Conservation (phyloP, 2,888 invertebrate species). For the Drosophila tripunctata region DNA sequence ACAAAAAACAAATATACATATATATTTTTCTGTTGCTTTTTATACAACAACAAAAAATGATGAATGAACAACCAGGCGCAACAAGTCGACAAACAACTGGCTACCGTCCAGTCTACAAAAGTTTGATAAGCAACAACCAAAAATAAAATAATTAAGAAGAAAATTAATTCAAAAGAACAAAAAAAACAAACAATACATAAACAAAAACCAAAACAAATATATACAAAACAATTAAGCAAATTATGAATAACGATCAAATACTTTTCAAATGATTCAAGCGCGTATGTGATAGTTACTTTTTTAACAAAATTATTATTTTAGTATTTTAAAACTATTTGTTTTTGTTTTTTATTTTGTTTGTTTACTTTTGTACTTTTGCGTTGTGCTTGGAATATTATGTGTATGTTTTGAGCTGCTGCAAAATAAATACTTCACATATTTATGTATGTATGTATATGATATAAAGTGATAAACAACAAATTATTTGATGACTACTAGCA, state of each 20-base stretch:
- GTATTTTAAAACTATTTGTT: not conserved
- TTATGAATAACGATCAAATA: slow-evolving; percentile 35
- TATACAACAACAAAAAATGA: slow-evolving; percentile 59
- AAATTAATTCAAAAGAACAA: slow-evolving; percentile 15
- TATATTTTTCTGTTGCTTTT: slow-evolving; percentile 77
- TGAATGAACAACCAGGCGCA: slow-evolving; percentile 52
- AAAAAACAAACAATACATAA: not conserved
- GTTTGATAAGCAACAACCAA: slow-evolving; percentile 60
- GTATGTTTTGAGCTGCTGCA: slow-evolving; percentile 26
- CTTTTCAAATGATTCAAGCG: slow-evolving; percentile 51
- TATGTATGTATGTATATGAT: slow-evolving; percentile 60
- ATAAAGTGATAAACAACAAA: slow-evolving; percentile 52
- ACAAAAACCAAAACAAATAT: slow-evolving; percentile 19
- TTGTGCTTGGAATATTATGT: slow-evolving; percentile 29
- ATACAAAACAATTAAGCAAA: slow-evolving; percentile 33
- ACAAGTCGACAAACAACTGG: slow-evolving; percentile 73
- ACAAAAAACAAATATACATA: slow-evolving; percentile 8
- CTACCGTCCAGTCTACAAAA: slow-evolving; percentile 80
- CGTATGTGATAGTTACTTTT: slow-evolving; percentile 56
- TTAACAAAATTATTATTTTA: not conserved
- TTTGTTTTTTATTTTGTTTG: slow-evolving; percentile 3
- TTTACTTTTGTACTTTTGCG: not conserved
- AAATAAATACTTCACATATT: slow-evolving; percentile 41
- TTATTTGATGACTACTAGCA: slow-evolving; percentile 59
- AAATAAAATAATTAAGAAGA: slow-evolving; percentile 31